Evolutionary conservation across 1,140 invertebrate species (phyloP).

Genomic region (Meloidogyne hapla): DNA sequence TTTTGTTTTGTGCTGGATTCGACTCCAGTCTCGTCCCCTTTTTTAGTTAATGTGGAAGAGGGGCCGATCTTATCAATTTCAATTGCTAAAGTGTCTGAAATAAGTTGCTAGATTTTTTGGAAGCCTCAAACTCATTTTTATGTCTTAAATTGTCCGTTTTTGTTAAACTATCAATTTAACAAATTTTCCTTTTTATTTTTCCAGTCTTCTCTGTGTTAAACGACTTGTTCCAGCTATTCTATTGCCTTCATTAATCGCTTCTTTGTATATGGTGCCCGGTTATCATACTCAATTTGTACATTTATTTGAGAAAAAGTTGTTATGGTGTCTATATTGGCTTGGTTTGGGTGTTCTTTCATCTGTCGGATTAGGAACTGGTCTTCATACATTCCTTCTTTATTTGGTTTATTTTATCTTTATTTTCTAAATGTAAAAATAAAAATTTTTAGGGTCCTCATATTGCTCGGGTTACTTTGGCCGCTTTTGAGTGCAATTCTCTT

Average conservation of each 20-base stretch:
- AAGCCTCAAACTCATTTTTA: no score
- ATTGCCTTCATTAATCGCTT: constrained; percentile 7
- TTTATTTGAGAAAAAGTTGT: constrained; percentile 65
- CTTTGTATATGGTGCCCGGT: constrained; percentile 52
- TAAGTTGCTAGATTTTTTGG: no score
- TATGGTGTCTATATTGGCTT: constrained; percentile 89
- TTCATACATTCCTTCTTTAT: constrained; percentile 97
- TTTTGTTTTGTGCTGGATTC: no score
- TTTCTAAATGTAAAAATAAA: neutral
- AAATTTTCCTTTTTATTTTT: constrained; percentile 1
- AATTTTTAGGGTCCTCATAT: constrained; percentile 69
- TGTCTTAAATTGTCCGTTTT: no score
- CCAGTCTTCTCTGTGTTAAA: constrained; percentile 23
- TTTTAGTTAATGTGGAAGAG: no score
- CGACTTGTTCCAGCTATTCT: constrained; percentile 30
- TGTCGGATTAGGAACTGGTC: constrained; percentile 91
- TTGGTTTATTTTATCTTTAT: constrained; percentile 67
- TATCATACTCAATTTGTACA: constrained; percentile 48
- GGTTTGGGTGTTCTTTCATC: constrained; percentile 91
- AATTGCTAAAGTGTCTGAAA: no score
- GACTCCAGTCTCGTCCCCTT: no score
- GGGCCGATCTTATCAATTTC: no score
- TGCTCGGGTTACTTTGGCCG: constrained; percentile 87
- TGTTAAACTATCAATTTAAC: no score
- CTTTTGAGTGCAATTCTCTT: constrained; percentile 89